These are phyloP conservation scores for Drosophila suzukii DNA, from an alignment of 1,140 invertebrate genomes.

Conservation along the genomic window DNA sequence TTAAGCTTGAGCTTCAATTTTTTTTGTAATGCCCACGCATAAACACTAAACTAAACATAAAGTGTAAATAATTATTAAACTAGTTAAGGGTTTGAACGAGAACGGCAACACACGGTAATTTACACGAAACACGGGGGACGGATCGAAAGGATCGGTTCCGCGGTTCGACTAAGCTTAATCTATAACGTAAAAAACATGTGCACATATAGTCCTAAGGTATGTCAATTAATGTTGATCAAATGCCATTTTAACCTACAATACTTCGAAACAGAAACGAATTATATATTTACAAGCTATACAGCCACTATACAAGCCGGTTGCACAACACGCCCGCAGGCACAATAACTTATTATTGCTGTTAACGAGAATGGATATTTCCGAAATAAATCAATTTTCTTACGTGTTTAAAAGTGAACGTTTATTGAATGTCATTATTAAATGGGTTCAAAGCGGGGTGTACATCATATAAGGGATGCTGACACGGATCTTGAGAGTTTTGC, in stretches of 20 bases:
- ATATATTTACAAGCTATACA: conserved; percentile 35
- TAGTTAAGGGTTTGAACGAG: conserved; percentile 11
- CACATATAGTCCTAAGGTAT: conserved; percentile 59
- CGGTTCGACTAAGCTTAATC: conserved; percentile 18
- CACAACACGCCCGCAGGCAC: conserved; percentile 38
- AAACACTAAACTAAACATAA: conserved; percentile 21
- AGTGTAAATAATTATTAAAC: conserved; percentile 29
- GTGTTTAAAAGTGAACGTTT: conserved; percentile 26
- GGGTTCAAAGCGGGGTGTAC: not conserved
- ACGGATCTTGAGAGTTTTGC: no score
- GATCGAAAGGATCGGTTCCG: not conserved
- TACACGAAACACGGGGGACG: conserved; percentile 2
- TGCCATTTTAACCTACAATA: conserved; percentile 52
- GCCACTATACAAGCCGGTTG: conserved; percentile 30
- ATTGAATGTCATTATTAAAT: not conserved
- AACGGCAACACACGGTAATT: conserved; percentile 30
- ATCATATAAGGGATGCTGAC: no score
- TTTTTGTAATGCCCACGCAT: conserved; percentile 40
- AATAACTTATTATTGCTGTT: conserved; percentile 51
- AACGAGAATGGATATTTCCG: conserved; percentile 34
- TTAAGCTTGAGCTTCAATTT: conserved; percentile 54
- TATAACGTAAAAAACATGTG: conserved; percentile 24
- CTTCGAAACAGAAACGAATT: conserved; percentile 38
- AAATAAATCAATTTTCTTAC: conserved; percentile 50
- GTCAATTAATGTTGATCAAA: conserved; percentile 56